Conservation (phyloP, 2,888 invertebrate species). For the Caenorhabditis drosophilae region DNA sequence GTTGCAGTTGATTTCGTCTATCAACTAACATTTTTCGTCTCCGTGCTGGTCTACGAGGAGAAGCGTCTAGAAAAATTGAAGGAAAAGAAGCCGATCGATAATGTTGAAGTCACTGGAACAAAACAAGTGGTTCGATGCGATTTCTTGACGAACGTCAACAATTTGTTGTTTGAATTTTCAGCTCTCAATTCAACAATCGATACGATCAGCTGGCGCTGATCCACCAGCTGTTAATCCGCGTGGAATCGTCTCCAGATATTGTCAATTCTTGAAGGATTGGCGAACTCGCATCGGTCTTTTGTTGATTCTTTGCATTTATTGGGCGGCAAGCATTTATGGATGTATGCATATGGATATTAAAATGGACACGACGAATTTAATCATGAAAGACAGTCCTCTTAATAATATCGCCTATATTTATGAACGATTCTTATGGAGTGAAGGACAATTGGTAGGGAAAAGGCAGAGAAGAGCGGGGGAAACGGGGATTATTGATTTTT, state of each 20-base stretch:
- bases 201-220: constrained; percentile 17
- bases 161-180: too few relatives aligned
- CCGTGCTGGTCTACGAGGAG: constrained; percentile 53
- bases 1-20: constrained; percentile 56
- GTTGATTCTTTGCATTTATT: constrained; percentile 42
- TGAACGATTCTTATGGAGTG: constrained; percentile 53
- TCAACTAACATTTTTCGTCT: constrained; percentile 48
- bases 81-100: constrained; percentile 5
- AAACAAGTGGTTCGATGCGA: constrained; percentile 3
- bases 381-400: constrained; percentile 52
- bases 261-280: constrained; percentile 41
- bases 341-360: constrained; percentile 49
- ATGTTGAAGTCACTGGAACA: not conserved
- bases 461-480: too few relatives aligned
- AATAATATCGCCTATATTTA: constrained; percentile 52
- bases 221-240: constrained; percentile 42
- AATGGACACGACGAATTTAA: constrained; percentile 59
- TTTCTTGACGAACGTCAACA: too few relatives aligned
- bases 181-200: constrained; percentile 22
- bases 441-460: constrained; percentile 54
- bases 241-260: constrained; percentile 52
- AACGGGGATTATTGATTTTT: not conserved
- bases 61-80: constrained; percentile 21
- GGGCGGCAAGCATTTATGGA: constrained; percentile 48
- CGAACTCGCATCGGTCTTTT: constrained; percentile 39